Percentiles rank a stretch among this genome's conserved stretches.
Conservation (phyloP, 2,113 vertebrate genomes). For the Datnioides undecimradiatus region DNA sequence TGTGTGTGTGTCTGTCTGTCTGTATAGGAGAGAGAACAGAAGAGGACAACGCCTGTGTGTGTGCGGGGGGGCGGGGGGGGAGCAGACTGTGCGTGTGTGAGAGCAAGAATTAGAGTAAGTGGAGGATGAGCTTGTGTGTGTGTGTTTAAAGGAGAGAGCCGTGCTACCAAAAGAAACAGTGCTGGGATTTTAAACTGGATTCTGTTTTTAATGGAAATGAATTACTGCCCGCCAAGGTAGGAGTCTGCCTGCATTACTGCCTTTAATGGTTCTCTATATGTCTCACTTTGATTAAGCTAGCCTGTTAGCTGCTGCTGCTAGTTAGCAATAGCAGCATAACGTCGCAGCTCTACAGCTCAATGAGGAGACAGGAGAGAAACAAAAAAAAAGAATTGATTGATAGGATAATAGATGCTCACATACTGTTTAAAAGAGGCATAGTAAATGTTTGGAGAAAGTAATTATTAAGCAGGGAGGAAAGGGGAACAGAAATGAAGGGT, state of each 20-base stretch:
- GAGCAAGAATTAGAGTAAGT: too few species aligned
- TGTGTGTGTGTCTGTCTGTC: constrained; percentile 12
- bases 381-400: neutral
- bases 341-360: constrained; percentile 28
- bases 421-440: constrained; percentile 8
- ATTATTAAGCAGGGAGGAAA: constrained; percentile 2
- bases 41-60: constrained; percentile 1
- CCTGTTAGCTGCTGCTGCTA: constrained; percentile 47
- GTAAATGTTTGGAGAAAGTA: neutral
- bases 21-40: neutral
- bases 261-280: constrained; percentile 8
- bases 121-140: constrained; percentile 49
- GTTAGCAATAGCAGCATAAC: constrained; percentile 58
- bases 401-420: neutral
- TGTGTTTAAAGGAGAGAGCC: constrained; percentile 54
- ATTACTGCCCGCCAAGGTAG: constrained; percentile 83
- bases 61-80: constrained; percentile 13
- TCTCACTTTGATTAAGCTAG: constrained; percentile 22
- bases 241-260: constrained; percentile 37
- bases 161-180: constrained; percentile 64
- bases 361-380: neutral
- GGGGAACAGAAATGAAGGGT: constrained; percentile 2
- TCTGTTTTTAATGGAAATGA: constrained; percentile 76
- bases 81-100: constrained; percentile 60
- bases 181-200: constrained; percentile 81